Conservation (phyloP, 1,140 invertebrate species). For the Drosophila lini region DNA sequence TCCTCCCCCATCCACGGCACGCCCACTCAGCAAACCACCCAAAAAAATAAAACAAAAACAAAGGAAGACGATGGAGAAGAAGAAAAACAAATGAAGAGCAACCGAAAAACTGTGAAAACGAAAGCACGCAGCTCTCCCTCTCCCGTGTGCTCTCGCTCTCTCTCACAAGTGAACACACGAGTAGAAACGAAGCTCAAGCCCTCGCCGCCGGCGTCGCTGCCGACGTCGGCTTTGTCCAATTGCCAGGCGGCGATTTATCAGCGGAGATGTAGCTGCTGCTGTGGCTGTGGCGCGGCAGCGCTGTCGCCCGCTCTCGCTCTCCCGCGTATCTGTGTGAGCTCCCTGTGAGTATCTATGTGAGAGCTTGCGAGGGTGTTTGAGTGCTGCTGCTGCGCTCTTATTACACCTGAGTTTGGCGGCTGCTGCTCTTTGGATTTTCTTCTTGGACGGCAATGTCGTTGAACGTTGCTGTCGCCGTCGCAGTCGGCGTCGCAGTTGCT, state of each 20-base stretch:
- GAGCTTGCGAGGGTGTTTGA: conserved; percentile 6
- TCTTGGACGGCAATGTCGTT: conserved; percentile 70
- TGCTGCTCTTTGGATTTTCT: conserved; percentile 72
- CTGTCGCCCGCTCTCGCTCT: conserved; percentile 30
- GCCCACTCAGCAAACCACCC: conserved; percentile 8
- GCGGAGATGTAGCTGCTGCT: conserved; percentile 41
- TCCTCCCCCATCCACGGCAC: conserved; percentile 10
- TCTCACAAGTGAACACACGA: conserved; percentile 18
- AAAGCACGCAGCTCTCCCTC: conserved; percentile 41
- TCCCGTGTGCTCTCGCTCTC: conserved; percentile 1
- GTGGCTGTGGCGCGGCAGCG: conserved; percentile 45
- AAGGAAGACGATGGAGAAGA: conserved; percentile 5
- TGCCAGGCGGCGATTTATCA: conserved; percentile 73
- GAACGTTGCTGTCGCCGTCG: conserved; percentile 52
- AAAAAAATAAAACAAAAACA: conserved; percentile 26
- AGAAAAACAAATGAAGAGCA: conserved; percentile 28
- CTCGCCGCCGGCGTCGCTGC: conserved; percentile 14
- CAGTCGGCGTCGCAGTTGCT: conserved; percentile 57
- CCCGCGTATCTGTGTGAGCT: conserved; percentile 62
- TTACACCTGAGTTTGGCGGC: conserved; percentile 70
- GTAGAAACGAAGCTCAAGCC: conserved; percentile 35
- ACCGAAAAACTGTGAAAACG: conserved; percentile 46
- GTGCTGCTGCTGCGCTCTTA: conserved; percentile 68
- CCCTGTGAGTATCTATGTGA: conserved; percentile 63
- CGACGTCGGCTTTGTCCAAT: conserved; percentile 54